Base-by-base conservation (phyloP, 2,888 invertebrate species). In the Tubiluchus corallicola region DNA sequence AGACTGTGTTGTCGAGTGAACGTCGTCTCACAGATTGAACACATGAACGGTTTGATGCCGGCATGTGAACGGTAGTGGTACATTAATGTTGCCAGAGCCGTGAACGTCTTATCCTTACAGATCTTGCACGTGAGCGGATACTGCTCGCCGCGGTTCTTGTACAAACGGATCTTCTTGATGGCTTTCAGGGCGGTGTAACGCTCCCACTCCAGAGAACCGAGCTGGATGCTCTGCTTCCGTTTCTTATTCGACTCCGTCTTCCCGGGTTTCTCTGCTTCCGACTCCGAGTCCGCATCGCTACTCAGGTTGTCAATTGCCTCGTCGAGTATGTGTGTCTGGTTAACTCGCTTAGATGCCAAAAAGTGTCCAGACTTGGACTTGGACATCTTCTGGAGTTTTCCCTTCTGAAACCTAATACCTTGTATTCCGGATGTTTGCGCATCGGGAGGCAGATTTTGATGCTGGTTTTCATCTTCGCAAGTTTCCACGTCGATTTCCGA, bases 1-100 rank as follows among this genome's bases (percentile, higher is more conserved):
- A 73, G 64, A 47, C 71, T 71, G 57, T 74, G 73, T 46, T 72
- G 68, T 20, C 73, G 60, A 2, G 73, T 73, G 53, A 73, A 73
- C 29, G 71, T 71, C 3, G 71, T 68, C 44, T 66, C 64, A 51
- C 73, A 73, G 44, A 71, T 66, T 42, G 67, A 63, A 57, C 73
- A 74, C 48, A 70, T 68, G 52, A 71, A 73, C 2, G 73, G 73
- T 54, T 73, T 73, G 51, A 74, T 72, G 37, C 72, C 72, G 49
- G 72, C 73, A 56, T 73, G 73, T 53, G 72, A 72, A 21, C 72
- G 62, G 54, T 73, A 73, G 55, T 73, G 73, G 37, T 71, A 71
- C 50, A 72, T 69, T 13, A 73, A 62, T 2, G 72, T 72, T 17
- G 73, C 72, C 16, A 68, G 68, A 3, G 73, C 72, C 3, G 73